Base-by-base conservation (phyloP, 2,888 invertebrate genomes). In the Cephus pulcher region DNA sequence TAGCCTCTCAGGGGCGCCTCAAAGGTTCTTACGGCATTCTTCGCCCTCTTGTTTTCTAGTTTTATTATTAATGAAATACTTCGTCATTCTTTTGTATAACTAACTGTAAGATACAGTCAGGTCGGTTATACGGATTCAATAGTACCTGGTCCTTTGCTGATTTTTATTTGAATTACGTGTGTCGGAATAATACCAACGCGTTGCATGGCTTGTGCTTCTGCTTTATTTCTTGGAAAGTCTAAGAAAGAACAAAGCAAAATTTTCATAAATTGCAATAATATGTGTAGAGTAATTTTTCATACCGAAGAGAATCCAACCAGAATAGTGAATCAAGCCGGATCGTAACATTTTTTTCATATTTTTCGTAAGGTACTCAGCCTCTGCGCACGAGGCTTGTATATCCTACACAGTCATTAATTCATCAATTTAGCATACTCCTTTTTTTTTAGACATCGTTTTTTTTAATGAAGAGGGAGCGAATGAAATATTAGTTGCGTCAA, bases 111-210 rank as follows among this genome's bases (percentile, higher is more conserved):
- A 12, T 35, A 3, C 1, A 35, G 35, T 12, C 35, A 35, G 12
- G 35, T 35, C 9, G 37, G n/a, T 73, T 69, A 11, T 9, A 4
- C 69, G 15, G 15, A 15, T 15, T 4, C 4, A 40, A 40, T 0
- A 6, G 15, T 79, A 81, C 81, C 80, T 69, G 32, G 71, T 11
- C 77, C 75, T 33, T 73, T 73, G 1, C 83, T 76, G 11, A 90
- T 87, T 74, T 92, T 89, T n/a, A 93, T 86, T 80, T 93, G 92
- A 34, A 94, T 86, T n/a, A 93, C 93, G 79, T 93, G 93, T 1
- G 93, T 93, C 2, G 94, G 93, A 76, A 93, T 86, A 76, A 94
- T 91, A 4, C 93, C 93, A 4, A 85, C 82, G 69, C 90, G 90
- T 69, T 93, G 87, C 35, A 94, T 85, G 68, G 88, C 88, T 82